A percentile compares a stretch with the other conserved stretches of the same genome.
These are phyloP conservation scores for Salarias fasciatus DNA, from an alignment of 2,797 vertebrate species.

Conservation along the genomic window DNA sequence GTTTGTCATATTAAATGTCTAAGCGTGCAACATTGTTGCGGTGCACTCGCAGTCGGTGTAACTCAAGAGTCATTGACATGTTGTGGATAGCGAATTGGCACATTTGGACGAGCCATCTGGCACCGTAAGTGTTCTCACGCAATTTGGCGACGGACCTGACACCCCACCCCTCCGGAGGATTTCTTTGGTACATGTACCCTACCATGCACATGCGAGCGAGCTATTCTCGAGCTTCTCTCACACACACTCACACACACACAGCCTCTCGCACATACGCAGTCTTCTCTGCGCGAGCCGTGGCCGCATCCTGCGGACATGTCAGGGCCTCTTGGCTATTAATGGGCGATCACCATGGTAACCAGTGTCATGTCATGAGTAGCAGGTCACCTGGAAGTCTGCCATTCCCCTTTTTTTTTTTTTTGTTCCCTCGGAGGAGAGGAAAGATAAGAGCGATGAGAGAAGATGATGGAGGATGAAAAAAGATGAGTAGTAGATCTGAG, in stretches of 20 bases:
- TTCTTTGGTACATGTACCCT: conserved; percentile 41
- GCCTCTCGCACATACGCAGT: conserved; percentile 16
- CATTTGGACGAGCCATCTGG: conserved; percentile 78
- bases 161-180: conserved; percentile 45
- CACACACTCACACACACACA: conserved; percentile 18
- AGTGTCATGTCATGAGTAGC: conserved; percentile 71
- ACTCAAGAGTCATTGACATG: conserved; percentile 57
- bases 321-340: conserved; percentile 76
- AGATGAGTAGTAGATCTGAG: conserved; percentile 19
- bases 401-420: conserved; percentile 32
- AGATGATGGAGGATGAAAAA: conserved; percentile 10
- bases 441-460: background rate
- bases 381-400: conserved; percentile 78
- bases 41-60: conserved; percentile 19
- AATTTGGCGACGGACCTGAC: conserved; percentile 58
- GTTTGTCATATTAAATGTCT: conserved; percentile 44
- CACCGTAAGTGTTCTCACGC: conserved; percentile 57
- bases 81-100: conserved; percentile 56
- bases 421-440: conserved; percentile 13
- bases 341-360: conserved; percentile 82
- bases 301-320: conserved; percentile 66
- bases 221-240: conserved; percentile 45
- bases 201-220: conserved; percentile 32
- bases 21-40: conserved; percentile 26
- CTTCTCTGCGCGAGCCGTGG: conserved; percentile 46